Evolutionary conservation across 2,888 invertebrate species (phyloP), one percentile per base, ranked within the genome.

Genomic region (Ochropleura plecta): DNA sequence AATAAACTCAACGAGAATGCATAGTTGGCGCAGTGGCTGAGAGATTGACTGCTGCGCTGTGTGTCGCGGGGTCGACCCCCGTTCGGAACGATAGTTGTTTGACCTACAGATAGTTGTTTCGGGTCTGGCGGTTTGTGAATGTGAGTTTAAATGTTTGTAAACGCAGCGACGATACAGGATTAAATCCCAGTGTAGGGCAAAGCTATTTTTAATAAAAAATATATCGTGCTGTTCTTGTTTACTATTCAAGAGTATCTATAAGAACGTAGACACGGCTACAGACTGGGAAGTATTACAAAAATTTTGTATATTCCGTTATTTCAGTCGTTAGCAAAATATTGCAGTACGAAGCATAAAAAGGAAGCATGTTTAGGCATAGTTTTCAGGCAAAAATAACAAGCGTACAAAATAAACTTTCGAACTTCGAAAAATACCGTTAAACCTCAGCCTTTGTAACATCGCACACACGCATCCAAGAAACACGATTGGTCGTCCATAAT

Each of bases 401-500:
- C 7, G 20, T 30, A 64, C 30, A 44, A 62, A 73, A 78, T 40
- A 71, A 76, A 76, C 49, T 49, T 82, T 75, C 62, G 1, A 79
- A 70, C 20, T 76, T 80, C 66, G 64, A 75, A 85, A 86, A 84
- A 79, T 40, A 72, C 72, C 69, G 76, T 79, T 83, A 82, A 87
- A 87, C 74, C 80, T 72, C 73, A 80, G 76, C 55, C 69, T 81
- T 77, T 80, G 78, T 76, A 72, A 73, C 62, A 70, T 55, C 51
- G 72, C 86, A 86, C 82, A 86, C 83, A 79, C 63, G 63, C 69
- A 87, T 65, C 72, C 62, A 20, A 64, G 69, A 78, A 67, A 86
- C 75, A 72, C 71, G 73, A 84, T 85, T 87, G 87, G 86, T 65
- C 74, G 67, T 77, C 73, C 66, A 78, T 88, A 86, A 87, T 85